Conservation (phyloP, 2,888 invertebrate species). For the Aspidiotus rigidus region DNA sequence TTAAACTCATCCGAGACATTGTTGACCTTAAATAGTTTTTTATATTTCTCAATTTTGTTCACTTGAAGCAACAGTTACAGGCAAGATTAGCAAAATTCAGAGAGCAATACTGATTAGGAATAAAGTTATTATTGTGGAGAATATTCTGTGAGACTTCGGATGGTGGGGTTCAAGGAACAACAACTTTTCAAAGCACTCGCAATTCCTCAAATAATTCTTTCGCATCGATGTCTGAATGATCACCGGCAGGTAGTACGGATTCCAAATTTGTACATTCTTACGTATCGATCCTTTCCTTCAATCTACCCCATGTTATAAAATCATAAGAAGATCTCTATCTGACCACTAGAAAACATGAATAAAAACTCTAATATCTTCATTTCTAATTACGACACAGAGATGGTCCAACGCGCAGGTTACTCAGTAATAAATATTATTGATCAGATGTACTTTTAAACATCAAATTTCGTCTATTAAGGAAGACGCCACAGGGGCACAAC, state of each 20-base stretch:
- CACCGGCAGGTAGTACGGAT: background rate
- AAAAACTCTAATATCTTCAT: too few relatives aligned
- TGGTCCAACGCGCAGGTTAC: too few relatives aligned
- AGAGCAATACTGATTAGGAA: background rate
- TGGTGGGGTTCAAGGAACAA: slow-evolving; percentile 3
- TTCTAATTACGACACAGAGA: too few relatives aligned
- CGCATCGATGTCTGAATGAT: slow-evolving; percentile 17
- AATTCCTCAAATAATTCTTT: slow-evolving; percentile 10
- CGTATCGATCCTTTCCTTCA: slow-evolving; percentile 7
- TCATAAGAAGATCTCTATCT: too few relatives aligned
- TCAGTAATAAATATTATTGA: too few relatives aligned
- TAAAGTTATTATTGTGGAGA: slow-evolving; percentile 9
- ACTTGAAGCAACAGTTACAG: slow-evolving; percentile 8
- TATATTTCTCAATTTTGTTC: background rate
- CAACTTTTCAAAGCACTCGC: slow-evolving; percentile 5
- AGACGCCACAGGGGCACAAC: too few relatives aligned
- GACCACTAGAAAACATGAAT: too few relatives aligned
- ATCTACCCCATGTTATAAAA: too few relatives aligned
- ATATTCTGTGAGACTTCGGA: background rate
- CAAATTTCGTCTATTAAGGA: too few relatives aligned
- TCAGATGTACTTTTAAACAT: too few relatives aligned
- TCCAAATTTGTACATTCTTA: slow-evolving; percentile 15
- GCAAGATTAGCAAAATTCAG: background rate
- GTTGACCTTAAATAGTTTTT: background rate
- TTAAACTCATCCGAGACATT: background rate